Conservation (phyloP, 1,140 invertebrate genomes). For the Ectropis grisescens region DNA sequence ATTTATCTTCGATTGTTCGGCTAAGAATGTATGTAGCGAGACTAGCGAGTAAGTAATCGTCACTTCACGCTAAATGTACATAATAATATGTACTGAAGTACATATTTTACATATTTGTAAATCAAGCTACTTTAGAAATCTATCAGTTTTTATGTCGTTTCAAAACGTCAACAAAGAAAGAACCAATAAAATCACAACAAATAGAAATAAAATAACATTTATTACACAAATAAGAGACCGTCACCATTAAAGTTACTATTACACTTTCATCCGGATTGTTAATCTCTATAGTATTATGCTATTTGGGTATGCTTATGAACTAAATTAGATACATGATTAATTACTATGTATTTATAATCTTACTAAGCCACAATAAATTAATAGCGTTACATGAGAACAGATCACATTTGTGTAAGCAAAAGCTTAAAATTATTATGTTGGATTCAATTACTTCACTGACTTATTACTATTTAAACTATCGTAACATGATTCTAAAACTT, state of each 20-base stretch:
- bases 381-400: slow-evolving; percentile 47
- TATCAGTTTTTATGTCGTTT: too few relatives aligned
- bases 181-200: too few relatives aligned
- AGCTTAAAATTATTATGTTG: slow-evolving; percentile 26
- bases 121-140: too few relatives aligned
- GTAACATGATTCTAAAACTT: slow-evolving; percentile 74
- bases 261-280: slow-evolving; percentile 27
- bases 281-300: slow-evolving; percentile 19
- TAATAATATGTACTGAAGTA: too few relatives aligned
- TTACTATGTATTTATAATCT: slow-evolving; percentile 13
- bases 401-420: slow-evolving; percentile 50
- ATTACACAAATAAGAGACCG: slow-evolving; percentile 47
- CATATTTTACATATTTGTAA: too few relatives aligned
- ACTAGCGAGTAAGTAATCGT: too few relatives aligned
- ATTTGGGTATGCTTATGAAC: too few relatives aligned
- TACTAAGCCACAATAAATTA: slow-evolving; percentile 61
- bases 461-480: slow-evolving; percentile 73
- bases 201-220: slow-evolving; percentile 41
- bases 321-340: slow-evolving; percentile 27
- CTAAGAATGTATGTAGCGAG: too few relatives aligned
- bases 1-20: too few relatives aligned
- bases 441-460: slow-evolving; percentile 41
- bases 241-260: slow-evolving; percentile 49
- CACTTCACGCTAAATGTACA: too few relatives aligned
- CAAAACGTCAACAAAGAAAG: too few relatives aligned